Percentiles rank a stretch among this genome's conserved stretches.
Evolutionary conservation across 2,113 vertebrate species (phyloP).

Genomic region (Leucoraja erinaceus): DNA sequence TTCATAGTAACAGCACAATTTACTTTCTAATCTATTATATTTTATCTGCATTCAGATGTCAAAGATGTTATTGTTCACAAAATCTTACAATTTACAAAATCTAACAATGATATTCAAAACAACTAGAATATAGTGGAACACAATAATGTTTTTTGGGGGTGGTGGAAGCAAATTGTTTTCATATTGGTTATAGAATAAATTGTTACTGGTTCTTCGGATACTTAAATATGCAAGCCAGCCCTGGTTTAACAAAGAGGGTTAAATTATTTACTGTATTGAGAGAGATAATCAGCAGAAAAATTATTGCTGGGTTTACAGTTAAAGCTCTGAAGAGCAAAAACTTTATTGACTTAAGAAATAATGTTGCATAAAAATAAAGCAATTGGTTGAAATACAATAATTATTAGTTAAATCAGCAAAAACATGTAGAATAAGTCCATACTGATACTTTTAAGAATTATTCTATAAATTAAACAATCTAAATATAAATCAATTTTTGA

Average conservation of each 20-base stretch:
- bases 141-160: neutral
- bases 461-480: neutral
- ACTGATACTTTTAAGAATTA: neutral
- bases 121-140: neutral
- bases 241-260: neutral
- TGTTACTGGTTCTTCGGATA: neutral
- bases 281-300: constrained; percentile 8
- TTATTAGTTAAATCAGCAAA: constrained; percentile 10
- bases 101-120: neutral
- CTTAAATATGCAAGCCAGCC: neutral
- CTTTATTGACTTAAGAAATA: neutral
- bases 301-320: neutral
- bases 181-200: neutral
- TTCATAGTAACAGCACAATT: neutral
- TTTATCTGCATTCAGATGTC: neutral
- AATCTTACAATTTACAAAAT: neutral
- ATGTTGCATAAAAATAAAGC: neutral
- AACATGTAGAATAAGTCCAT: neutral
- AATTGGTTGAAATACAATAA: neutral
- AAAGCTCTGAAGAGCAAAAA: neutral
- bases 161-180: neutral
- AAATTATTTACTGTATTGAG: neutral
- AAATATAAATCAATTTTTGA: neutral
- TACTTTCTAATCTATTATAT: neutral
- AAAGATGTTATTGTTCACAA: neutral